phyloP scores from a whole-genome alignment of 2,888 invertebrate species.

The Dicycla oo region DNA sequence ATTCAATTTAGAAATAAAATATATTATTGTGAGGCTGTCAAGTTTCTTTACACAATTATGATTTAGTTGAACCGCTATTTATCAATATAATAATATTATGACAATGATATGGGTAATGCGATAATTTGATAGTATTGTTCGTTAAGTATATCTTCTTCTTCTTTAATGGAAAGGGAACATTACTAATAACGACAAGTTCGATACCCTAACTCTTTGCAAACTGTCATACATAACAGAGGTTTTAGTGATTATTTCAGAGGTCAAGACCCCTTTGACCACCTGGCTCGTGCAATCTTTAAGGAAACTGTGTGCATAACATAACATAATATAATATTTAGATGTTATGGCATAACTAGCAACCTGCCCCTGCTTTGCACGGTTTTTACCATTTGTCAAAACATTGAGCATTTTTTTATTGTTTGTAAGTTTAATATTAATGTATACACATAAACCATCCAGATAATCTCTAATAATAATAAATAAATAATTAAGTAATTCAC shows the following conservation, averaged over 20 bases:
- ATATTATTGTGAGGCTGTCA: constrained; percentile 11
- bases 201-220: neutral
- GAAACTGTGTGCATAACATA: constrained; percentile 2
- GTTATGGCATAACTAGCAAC: too few relatives aligned
- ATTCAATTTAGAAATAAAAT: constrained; percentile 6
- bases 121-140: constrained; percentile 1
- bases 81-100: constrained; percentile 12
- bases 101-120: constrained; percentile 10
- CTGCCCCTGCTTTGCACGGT: too few relatives aligned
- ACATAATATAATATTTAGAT: too few relatives aligned
- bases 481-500: too few relatives aligned
- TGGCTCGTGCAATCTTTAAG: neutral
- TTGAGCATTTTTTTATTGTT: too few relatives aligned
- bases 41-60: constrained; percentile 17
- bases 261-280: neutral
- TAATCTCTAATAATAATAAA: too few relatives aligned
- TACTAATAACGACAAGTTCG: neutral
- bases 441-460: too few relatives aligned
- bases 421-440: too few relatives aligned
- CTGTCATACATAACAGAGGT: neutral
- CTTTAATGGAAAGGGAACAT: constrained; percentile 6
- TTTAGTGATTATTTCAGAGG: constrained; percentile 7
- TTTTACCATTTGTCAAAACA: too few relatives aligned
- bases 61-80: neutral
- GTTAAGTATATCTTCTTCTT: constrained; percentile 2